Evolutionary conservation across 2,888 invertebrate genomes (phyloP), one percentile per base, ranked within the genome.

Genomic region (Falcaria lacertinaria): DNA sequence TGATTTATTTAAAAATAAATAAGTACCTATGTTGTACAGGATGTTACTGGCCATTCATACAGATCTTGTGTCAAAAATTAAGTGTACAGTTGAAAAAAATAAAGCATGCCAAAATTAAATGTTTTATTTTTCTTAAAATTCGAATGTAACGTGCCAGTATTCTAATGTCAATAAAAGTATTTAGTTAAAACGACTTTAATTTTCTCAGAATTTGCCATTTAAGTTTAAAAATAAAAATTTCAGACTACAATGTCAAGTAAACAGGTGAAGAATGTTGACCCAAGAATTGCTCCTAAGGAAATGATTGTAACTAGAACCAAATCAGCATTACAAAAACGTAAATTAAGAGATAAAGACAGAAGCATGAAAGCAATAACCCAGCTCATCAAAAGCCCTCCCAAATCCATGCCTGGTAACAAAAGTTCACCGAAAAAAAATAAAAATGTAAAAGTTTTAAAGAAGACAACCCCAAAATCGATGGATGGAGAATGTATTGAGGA

Each of bases 231-330:
- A 17, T 17, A 44, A 39, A 41, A 33, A 33, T 43, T 39, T 1
- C 36, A 42, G 42, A 28, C 7, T 14, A 59, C 37, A 34, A 65
- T 67, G 64, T 60, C 60, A 42, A 52, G 2, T 56, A 48, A 45
- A 39, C n/a, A 17, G 39, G 22, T 13, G 43, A 49, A n/a, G 22
- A 45, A 8, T 13, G 15, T 16, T n/a, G 47, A 54, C 17, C 50
- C 60, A 1, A 44, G 60, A 33, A 54, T 63, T 13, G 56, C 67
- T 34, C 52, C 61, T 1, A 59, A 55, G 11, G 74, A 71, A 35
- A 54, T 64, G 25, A 67, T 80, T 2, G 47, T 76, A 2, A 80
- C 80, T 0, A 58, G 80, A 11, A 61, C 52, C 37, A 76, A 74
- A 44, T 67, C 75, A 0, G 69, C 71, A 0, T 66, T 71, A 35